Evolutionary conservation across 2,888 invertebrate genomes (phyloP).

Genomic region (Nomada hirtipes): DNA sequence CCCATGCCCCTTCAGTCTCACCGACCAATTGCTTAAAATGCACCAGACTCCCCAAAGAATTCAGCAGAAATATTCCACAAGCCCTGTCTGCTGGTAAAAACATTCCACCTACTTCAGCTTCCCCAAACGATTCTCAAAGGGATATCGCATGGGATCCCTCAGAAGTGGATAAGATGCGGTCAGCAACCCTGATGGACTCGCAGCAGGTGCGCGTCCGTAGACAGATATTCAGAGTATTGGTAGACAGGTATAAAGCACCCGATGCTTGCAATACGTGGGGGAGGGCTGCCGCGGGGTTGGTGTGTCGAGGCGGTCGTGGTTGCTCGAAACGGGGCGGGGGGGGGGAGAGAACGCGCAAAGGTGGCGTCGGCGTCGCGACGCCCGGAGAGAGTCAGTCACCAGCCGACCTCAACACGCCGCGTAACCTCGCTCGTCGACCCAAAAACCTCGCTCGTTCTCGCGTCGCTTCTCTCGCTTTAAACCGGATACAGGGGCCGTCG

Average conservation of each 20-base stretch:
- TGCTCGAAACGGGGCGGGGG: conserved; percentile 54
- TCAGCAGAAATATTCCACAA: too few relatives aligned
- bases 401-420: conserved; percentile 81
- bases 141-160: conserved; percentile 38
- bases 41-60: too few relatives aligned
- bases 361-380: conserved; percentile 84
- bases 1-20: too few relatives aligned
- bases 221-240: conserved; percentile 55
- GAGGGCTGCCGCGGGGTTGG: conserved; percentile 37
- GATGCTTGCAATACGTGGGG: conserved; percentile 60
- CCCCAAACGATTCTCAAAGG: conserved; percentile 33
- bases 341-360: conserved; percentile 69
- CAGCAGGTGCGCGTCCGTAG: conserved; percentile 69
- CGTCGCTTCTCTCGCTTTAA: conserved; percentile 8
- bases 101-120: too few relatives aligned
- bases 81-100: too few relatives aligned
- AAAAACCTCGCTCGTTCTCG: conserved; percentile 31
- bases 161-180: conserved; percentile 64
- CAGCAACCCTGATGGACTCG: conserved; percentile 69
- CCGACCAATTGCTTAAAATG: too few relatives aligned
- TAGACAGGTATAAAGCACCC: conserved; percentile 62
- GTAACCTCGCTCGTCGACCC: conserved; percentile 70
- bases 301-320: conserved; percentile 60
- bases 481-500: conserved; percentile 20
- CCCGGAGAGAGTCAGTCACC: conserved; percentile 82